Evolutionary conservation across 2,113 vertebrate genomes (phyloP), one percentile per base, ranked within the genome.

Genomic region (Neoarius graeffei): DNA sequence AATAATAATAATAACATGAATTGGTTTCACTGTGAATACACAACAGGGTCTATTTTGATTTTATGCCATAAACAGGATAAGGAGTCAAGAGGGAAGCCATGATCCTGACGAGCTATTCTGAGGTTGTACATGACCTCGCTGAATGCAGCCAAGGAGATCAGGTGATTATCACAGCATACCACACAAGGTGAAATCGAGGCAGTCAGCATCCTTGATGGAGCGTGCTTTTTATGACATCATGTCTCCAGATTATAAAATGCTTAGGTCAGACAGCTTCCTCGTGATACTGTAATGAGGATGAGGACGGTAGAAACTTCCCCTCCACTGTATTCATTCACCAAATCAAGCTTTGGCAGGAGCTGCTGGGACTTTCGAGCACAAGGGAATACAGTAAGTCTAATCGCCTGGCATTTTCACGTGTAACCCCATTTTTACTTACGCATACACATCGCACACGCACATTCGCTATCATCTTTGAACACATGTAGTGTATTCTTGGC

Each of bases 381-480:
- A 57, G 27, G 54, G 48, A 54, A 85, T 69, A 23, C 82, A 85
- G 69, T 1, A 56, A 86, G 62, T 74, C 48, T 76, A 89, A 89
- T 87, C 66, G 60, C 80, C 79, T 83, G 82, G 69, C 85, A 81
- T 89, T 89, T 91, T 84, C 62, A 85, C 25, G 52, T 77, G 76
- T 79, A 42, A 90, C 87, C 64, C 50, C 50, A 59, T 89, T 88
- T 60, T 81, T 80, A 86, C 82, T 85, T 64, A 80, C 82, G 79
- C 85, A 87, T 59, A 87, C 89, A 83, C 84, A 86, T 88, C 89
- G 60, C 81, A 88, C 83, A 13, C 73, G n/a, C 83, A 69, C 69
- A 84, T 15, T 80, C 60, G 83, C 83, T 67, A 77, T 96, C 96
- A 96, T 95, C 96, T 96, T 95, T 96, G 95, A 96, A 95, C 96